phyloP scores from a whole-genome alignment of 1,140 invertebrate species.

The Trichonephila clavata region DNA sequence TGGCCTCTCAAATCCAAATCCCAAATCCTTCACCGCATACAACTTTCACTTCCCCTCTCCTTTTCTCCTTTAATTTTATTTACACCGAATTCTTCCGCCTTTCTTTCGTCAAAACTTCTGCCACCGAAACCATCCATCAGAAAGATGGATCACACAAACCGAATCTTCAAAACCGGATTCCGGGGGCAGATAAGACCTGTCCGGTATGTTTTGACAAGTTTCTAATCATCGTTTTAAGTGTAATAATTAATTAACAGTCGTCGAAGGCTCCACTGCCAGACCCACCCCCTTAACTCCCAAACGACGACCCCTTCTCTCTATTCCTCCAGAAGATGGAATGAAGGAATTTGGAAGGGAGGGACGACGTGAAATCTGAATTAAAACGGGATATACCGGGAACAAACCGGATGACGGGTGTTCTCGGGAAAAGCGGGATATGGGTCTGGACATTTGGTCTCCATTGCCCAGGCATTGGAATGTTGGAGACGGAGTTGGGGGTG shows the following conservation, averaged over 20 bases:
- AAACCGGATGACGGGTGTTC: background rate
- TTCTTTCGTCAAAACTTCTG: background rate
- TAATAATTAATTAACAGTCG: slow-evolving; percentile 64
- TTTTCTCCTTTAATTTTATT: background rate
- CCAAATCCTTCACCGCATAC: no score
- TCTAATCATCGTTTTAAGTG: slow-evolving; percentile 67
- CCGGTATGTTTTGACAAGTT: slow-evolving; percentile 58
- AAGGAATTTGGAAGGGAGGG: background rate
- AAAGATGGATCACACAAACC: slow-evolving; percentile 29
- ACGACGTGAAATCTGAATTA: slow-evolving; percentile 47
- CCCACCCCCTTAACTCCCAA: background rate
- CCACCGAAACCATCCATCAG: slow-evolving; percentile 20
- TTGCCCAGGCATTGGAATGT: slow-evolving; percentile 15
- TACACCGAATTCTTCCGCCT: background rate
- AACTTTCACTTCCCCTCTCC: no score
- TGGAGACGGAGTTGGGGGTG: background rate
- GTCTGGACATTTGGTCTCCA: background rate
- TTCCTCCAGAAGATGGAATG: background rate
- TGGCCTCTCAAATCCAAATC: no score
- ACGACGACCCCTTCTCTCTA: no score
- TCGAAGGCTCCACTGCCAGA: background rate
- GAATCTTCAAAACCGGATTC: background rate
- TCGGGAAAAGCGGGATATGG: background rate
- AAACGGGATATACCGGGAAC: background rate
- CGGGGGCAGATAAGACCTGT: slow-evolving; percentile 14